These are phyloP conservation scores for Mus musculus DNA, from an alignment of 2,113 vertebrate species.

Conservation along the genomic window GRCm39 chr16:11613001-11613500, in stretches of 20 bases:
- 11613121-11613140: background rate
- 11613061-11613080: background rate
- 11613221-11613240: no score
- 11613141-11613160: background rate
- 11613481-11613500: background rate
- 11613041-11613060: background rate
- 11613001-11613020: background rate
- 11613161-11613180: background rate
- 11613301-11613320: background rate
- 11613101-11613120: background rate
- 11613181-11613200: background rate
- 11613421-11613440: background rate
- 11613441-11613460: background rate
- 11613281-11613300: background rate
- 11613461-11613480: background rate
- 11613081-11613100: background rate
- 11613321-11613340: background rate
- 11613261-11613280: background rate
- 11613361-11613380: background rate
- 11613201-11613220: background rate
- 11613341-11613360: no score
- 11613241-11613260: accelerated
- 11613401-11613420: background rate
- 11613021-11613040: background rate
- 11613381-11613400: background rate